Percentiles rank a stretch among this genome's conserved stretches.
These are phyloP conservation scores for Caenorhabditis brenneri DNA, from an alignment of 1,140 invertebrate species.

Conservation along the genomic window DNA sequence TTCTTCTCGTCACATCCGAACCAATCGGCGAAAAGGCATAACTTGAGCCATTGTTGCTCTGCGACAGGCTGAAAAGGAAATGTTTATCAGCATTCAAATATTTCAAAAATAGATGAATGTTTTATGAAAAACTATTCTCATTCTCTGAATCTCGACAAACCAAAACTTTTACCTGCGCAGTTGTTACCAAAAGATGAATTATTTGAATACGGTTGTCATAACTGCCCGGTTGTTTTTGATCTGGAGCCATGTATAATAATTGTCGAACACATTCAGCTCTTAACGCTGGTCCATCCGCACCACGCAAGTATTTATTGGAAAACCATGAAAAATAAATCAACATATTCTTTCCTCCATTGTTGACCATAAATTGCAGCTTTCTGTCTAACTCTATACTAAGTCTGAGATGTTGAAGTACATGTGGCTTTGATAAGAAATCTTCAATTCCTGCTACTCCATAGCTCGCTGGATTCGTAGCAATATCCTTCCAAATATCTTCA, in stretches of 20 bases:
- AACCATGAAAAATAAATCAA: background rate
- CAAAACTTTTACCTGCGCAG: background rate
- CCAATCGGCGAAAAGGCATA: conserved; percentile 10
- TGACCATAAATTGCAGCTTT: background rate
- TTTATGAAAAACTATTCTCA: too few relatives aligned
- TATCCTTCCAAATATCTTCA: conserved; percentile 27
- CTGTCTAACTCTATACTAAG: background rate
- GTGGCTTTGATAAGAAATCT: background rate
- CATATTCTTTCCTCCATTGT: background rate
- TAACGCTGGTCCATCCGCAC: background rate
- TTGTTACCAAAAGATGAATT: background rate
- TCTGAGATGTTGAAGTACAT: background rate
- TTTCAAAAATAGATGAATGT: background rate
- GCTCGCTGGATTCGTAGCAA: conserved; percentile 1
- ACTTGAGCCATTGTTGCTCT: background rate
- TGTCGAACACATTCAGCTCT: conserved; percentile 17
- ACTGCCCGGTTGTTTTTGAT: background rate
- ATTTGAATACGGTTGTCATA: background rate
- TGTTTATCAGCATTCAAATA: too few relatives aligned
- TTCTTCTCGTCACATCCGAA: conserved; percentile 24
- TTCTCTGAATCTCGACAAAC: too few relatives aligned
- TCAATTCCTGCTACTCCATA: background rate
- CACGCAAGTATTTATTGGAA: background rate
- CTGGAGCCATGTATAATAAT: background rate
- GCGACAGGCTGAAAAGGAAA: background rate